A percentile compares a stretch with the other conserved stretches of the same genome.
Conservation (phyloP, 2,113 vertebrate species). For the Sigmodon hispidus region DNA sequence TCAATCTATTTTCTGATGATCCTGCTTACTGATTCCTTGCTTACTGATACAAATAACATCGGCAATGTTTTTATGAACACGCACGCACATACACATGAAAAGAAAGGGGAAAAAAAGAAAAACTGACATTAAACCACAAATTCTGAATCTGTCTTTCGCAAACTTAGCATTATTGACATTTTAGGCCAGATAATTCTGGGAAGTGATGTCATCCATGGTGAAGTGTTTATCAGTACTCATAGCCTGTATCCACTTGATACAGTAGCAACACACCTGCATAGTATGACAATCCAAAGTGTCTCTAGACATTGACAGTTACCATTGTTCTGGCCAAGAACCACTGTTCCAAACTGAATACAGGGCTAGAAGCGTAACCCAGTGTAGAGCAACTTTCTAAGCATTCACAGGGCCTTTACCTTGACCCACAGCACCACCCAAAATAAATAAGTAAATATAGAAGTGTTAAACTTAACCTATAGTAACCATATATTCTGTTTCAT, state of each 20-base stretch:
- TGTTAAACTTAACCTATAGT: neutral
- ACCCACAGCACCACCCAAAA: neutral
- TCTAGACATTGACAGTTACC: neutral
- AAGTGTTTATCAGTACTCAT: neutral
- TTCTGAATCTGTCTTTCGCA: slow-evolving; percentile 18
- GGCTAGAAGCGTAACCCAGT: neutral
- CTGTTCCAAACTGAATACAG: neutral
- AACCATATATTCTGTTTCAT: neutral
- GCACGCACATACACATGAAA: neutral
- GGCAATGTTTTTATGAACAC: neutral
- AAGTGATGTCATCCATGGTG: neutral
- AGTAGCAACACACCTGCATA: neutral
- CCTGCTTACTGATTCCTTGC: neutral
- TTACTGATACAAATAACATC: neutral
- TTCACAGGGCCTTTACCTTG: neutral
- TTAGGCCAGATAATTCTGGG: neutral
- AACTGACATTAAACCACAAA: neutral
- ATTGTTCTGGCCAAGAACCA: neutral
- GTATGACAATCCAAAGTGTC: neutral
- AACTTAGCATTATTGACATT: neutral
- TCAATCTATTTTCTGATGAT: neutral
- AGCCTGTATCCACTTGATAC: neutral
- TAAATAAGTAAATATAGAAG: neutral
- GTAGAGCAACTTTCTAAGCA: neutral
- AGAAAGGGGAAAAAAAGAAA: neutral